Base-by-base conservation (phyloP, 1,140 invertebrate species). In the Drosophila grimshawi region DNA sequence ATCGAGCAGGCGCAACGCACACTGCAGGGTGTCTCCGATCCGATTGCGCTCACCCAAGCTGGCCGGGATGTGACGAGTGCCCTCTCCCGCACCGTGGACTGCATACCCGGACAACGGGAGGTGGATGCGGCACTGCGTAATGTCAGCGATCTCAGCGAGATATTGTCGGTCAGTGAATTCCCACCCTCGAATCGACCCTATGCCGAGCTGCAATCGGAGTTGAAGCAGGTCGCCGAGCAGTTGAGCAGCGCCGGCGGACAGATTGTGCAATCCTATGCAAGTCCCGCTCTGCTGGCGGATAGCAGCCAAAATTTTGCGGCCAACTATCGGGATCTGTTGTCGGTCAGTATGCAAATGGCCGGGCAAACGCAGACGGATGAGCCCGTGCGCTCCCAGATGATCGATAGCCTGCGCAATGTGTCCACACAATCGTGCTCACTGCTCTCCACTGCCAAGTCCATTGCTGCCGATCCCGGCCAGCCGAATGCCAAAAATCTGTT, bases 401-500 rank as follows among this genome's bases (percentile, higher is more conserved):
- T 98, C 0, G 94, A 95, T 30, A 97, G 97, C 0, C 93, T 99
- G 76, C 97, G 97, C 85, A 97, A 96, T 70, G 96, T 99, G 1
- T 97, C 97, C 0, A 95, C 96, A 49, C 96, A 96, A 37, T 99
- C 98, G 0, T 96, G 97, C 52, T 97, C 97, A 76, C 94, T 99
- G 3, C 93, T 99, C 0, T 94, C 95, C 0, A 96, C 97, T 3
- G 97, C 97, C 5, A 98, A 98, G 93, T 96, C 96, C 2, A 95
- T 98, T 51, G 96, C 97, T 39, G 96, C 96, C 56, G 97, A 99
- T 93, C 96, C 98, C 1, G 95, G 95, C 60, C 95, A 98, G 49
- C 97, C 97, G 0, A 98, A 98, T 91, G 95, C 96, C 0, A 98
- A 97, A 92, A 99, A 98, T 93, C 95, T 98, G 66, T 93, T 98